These are phyloP conservation scores for Polyploca ridens DNA, from an alignment of 2,888 invertebrate genomes.

Conservation along the genomic window DNA sequence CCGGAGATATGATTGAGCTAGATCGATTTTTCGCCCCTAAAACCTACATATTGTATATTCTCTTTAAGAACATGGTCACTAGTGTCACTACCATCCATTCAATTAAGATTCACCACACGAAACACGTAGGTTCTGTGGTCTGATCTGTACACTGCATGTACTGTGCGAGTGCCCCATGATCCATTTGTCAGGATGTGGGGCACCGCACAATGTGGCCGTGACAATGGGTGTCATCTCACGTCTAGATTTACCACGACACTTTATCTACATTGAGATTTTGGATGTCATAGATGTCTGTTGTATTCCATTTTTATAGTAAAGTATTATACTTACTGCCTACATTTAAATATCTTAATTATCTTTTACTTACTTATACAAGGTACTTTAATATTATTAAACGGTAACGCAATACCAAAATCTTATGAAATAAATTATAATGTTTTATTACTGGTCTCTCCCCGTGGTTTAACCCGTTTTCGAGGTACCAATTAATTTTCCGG, in stretches of 20 bases:
- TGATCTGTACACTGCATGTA: neutral
- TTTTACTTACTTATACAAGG: too few relatives aligned
- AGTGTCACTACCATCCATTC: neutral
- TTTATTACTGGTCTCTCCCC: too few relatives aligned
- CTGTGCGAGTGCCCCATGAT: neutral
- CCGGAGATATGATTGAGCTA: too few relatives aligned
- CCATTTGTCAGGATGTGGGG: slow-evolving; percentile 21
- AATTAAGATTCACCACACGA: slow-evolving; percentile 1
- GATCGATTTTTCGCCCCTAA: too few relatives aligned
- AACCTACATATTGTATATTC: neutral
- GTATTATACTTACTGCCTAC: too few relatives aligned
- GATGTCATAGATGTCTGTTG: neutral
- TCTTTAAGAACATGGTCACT: neutral
- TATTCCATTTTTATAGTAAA: neutral
- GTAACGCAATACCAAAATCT: too few relatives aligned
- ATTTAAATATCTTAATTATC: too few relatives aligned
- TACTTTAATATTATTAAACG: too few relatives aligned
- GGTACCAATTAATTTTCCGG: too few relatives aligned
- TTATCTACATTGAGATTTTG: neutral
- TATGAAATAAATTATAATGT: too few relatives aligned
- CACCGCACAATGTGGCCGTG: slow-evolving; percentile 1
- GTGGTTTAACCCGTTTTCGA: too few relatives aligned
- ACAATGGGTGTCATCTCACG: neutral
- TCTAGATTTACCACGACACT: neutral
- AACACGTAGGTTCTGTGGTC: neutral